Evolutionary conservation across 2,888 invertebrate species (phyloP).

Genomic region (Onthophagus sagittarius): DNA sequence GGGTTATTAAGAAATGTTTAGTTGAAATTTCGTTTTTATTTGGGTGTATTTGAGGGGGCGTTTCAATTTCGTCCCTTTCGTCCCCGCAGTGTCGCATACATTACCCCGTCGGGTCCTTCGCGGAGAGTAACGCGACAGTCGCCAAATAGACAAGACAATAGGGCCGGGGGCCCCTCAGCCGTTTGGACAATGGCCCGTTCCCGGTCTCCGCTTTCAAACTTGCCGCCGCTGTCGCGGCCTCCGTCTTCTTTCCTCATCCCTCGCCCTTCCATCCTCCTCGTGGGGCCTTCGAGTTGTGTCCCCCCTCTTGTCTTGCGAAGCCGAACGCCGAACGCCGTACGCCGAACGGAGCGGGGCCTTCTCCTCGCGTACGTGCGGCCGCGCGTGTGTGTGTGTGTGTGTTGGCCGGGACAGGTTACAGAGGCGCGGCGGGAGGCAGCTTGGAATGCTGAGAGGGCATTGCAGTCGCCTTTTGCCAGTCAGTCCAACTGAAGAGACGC

Average conservation of each 20-base stretch:
- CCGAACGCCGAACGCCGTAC: too few species aligned
- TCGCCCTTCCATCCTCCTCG: too few species aligned
- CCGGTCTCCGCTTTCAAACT: conserved; percentile 39
- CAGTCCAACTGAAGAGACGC: conserved; percentile 46
- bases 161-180: conserved; percentile 34
- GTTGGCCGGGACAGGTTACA: conserved; percentile 38
- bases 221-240: conserved; percentile 32
- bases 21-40: too few species aligned
- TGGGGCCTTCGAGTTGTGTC: neutral
- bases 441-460: conserved; percentile 49
- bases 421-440: conserved; percentile 45
- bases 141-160: conserved; percentile 48
- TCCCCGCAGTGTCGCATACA: neutral
- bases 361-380: conserved; percentile 7
- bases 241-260: conserved; percentile 15
- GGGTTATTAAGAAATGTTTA: too few species aligned
- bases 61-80: neutral
- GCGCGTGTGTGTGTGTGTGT: conserved; percentile 21
- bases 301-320: neutral
- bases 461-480: conserved; percentile 40
- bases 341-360: neutral
- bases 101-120: neutral
- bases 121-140: conserved; percentile 35
- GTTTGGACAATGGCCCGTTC: conserved; percentile 26
- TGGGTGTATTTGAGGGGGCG: neutral